A percentile compares a stretch with the other conserved stretches of the same genome.
Conservation (phyloP, 1,140 invertebrate species). For the Platyscapa corneri region DNA sequence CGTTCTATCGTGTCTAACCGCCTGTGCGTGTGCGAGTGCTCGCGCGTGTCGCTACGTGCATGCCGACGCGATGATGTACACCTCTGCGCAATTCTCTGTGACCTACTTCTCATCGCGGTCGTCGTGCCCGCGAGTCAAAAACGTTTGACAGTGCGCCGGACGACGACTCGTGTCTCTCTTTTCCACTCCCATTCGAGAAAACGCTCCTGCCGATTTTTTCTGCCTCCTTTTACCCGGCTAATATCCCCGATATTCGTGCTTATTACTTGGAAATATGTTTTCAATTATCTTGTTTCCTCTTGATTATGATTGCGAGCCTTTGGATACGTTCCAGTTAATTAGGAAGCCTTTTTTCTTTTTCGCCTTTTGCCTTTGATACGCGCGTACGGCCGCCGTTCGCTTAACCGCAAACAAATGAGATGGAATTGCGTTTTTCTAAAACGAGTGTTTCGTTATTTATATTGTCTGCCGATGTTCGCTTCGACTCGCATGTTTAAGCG, state of each 20-base stretch:
- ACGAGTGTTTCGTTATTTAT: neutral
- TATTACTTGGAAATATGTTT: neutral
- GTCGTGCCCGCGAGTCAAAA: slow-evolving; percentile 11
- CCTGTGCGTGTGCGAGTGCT: neutral
- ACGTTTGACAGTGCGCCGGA: neutral
- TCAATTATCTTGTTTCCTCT: neutral
- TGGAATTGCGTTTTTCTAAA: neutral
- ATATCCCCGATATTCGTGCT: neutral
- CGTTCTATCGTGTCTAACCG: neutral
- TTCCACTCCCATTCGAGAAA: neutral
- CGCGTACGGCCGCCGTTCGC: neutral
- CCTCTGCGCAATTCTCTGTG: slow-evolving; percentile 6
- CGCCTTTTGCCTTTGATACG: no score
- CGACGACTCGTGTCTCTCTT: neutral
- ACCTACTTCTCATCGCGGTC: neutral
- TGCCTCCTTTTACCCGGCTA: neutral
- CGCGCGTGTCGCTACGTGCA: neutral
- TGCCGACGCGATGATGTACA: neutral
- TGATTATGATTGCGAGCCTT: neutral
- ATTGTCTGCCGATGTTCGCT: neutral
- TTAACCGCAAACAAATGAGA: neutral
- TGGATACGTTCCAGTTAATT: neutral
- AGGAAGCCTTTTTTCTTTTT: neutral
- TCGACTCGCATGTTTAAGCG: neutral
- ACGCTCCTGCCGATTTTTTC: no score